Evolutionary conservation across 2,888 invertebrate species (phyloP).

Genomic region (Caprella mutica): DNA sequence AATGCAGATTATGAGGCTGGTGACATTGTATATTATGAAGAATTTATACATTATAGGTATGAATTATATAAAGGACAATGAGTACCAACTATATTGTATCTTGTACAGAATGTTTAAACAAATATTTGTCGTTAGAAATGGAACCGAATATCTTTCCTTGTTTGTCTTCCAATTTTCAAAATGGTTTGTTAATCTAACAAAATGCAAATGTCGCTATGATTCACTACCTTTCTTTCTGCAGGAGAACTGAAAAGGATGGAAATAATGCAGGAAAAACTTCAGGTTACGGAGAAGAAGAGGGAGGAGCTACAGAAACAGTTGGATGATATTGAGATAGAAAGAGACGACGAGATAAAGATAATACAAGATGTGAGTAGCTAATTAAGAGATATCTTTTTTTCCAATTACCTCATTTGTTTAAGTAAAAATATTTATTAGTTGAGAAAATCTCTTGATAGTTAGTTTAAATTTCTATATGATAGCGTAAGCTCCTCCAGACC

Average conservation of each 20-base stretch:
- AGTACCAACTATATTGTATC: not conserved
- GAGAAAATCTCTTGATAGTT: too few relatives aligned
- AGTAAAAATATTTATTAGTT: too few relatives aligned
- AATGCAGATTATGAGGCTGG: too few relatives aligned
- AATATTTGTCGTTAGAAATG: not conserved
- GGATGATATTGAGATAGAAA: conserved; percentile 27
- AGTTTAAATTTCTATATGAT: too few relatives aligned
- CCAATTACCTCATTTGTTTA: not conserved
- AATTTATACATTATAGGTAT: not conserved
- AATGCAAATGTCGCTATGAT: too few relatives aligned
- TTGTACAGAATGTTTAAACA: not conserved
- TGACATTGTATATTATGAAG: too few relatives aligned
- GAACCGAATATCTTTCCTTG: not conserved
- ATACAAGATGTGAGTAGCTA: conserved; percentile 28
- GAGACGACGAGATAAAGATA: conserved; percentile 33
- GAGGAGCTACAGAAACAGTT: conserved; percentile 47
- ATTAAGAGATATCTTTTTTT: not conserved
- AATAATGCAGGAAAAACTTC: conserved; percentile 23
- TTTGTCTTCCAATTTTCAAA: too few relatives aligned
- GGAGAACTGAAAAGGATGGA: conserved; percentile 14
- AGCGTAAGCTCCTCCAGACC: too few relatives aligned
- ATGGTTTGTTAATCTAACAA: too few relatives aligned
- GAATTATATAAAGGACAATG: not conserved
- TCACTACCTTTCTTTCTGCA: not conserved
- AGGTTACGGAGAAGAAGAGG: conserved; percentile 19